Conservation (phyloP, 2,113 vertebrate species). For the Nyctibius bracteatus region DNA sequence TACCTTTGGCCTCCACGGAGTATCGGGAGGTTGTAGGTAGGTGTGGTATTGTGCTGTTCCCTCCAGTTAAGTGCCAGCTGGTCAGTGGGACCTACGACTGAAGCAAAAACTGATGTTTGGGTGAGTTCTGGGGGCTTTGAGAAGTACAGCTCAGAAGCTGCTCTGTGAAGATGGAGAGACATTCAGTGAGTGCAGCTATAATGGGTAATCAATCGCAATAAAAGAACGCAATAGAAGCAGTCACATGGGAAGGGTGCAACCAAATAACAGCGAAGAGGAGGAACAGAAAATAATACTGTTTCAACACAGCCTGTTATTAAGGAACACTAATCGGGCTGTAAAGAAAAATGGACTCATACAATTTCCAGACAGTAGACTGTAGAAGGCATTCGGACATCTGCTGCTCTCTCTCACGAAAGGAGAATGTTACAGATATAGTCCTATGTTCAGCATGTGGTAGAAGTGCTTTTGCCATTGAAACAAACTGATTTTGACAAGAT, state of each 20-base stretch:
- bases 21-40: neutral
- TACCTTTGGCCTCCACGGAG: neutral
- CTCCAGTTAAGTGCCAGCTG: neutral
- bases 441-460: neutral
- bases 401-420: neutral
- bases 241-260: neutral
- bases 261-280: neutral
- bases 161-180: neutral
- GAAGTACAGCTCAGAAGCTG: neutral
- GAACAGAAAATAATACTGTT: neutral
- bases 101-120: neutral
- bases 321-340: neutral
- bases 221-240: neutral
- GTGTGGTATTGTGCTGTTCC: neutral
- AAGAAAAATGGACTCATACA: neutral
- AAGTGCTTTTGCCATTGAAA: neutral
- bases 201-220: neutral
- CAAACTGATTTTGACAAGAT: neutral
- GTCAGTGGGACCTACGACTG: neutral
- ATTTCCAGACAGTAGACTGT: slow-evolving; percentile 10
- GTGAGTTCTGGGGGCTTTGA: neutral
- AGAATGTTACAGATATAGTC: neutral
- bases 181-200: neutral
- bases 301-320: neutral
- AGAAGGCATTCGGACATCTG: slow-evolving; percentile 27